Evolutionary conservation across 2,888 invertebrate genomes (phyloP).

Genomic region (Loripinus fragilis): DNA sequence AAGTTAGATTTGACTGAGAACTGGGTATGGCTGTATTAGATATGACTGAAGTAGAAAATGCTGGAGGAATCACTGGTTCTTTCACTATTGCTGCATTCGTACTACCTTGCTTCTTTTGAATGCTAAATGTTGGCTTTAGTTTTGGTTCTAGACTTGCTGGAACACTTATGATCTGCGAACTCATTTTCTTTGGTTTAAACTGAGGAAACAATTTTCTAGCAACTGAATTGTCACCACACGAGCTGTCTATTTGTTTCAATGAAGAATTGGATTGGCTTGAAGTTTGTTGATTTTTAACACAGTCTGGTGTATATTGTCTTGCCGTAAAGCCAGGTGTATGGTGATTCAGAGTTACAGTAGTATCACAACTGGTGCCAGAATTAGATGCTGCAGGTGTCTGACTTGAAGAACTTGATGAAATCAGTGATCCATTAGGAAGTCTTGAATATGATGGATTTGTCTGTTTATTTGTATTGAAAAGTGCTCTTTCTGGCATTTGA

Average conservation of each 20-base stretch:
- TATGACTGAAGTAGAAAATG: not conserved
- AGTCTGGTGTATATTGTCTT: no score
- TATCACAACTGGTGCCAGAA: not conserved
- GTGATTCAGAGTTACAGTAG: no score
- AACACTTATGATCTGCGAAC: not conserved
- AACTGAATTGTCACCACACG: not conserved
- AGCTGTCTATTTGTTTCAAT: not conserved
- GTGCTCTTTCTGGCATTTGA: no score
- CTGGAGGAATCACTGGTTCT: not conserved
- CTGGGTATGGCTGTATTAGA: not conserved
- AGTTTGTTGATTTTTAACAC: not conserved
- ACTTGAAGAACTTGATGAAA: not conserved
- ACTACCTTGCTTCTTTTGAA: slow-evolving; percentile 11
- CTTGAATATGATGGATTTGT: no score
- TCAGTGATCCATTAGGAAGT: no score
- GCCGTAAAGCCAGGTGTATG: no score
- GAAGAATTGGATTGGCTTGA: not conserved
- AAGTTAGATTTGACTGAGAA: not conserved
- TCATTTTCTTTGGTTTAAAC: slow-evolving; percentile 38
- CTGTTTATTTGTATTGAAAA: no score
- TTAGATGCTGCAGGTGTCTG: not conserved
- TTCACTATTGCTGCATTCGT: not conserved
- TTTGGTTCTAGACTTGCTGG: slow-evolving; percentile 4
- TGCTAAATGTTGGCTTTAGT: slow-evolving; percentile 30
- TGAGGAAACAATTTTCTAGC: slow-evolving; percentile 46